Evolutionary conservation across 2,888 invertebrate genomes (phyloP).

Genomic region (Watsonalla binaria): DNA sequence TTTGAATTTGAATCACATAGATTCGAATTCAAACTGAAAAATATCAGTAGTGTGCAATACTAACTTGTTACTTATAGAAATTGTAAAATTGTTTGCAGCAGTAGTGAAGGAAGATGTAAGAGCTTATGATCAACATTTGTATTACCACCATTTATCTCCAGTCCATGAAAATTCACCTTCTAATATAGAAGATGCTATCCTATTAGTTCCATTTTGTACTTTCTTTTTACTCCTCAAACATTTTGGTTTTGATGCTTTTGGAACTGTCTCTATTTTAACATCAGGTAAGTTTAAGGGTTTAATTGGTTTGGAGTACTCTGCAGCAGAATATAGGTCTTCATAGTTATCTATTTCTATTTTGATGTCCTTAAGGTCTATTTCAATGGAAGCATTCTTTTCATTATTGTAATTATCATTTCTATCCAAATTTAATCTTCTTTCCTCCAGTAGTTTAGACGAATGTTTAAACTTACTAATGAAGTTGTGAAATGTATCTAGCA

Average conservation of each 20-base stretch:
- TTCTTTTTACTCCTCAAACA: conserved; percentile 9
- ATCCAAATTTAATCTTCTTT: conserved; percentile 45
- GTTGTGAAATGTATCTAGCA: conserved; percentile 38
- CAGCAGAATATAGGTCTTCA: conserved; percentile 19
- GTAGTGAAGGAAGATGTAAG: conserved; percentile 7
- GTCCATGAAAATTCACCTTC: conserved; percentile 65
- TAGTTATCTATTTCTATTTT: conserved; percentile 33
- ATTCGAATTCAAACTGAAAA: too few species aligned
- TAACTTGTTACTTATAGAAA: neutral
- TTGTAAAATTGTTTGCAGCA: conserved; percentile 1
- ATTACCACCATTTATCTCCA: conserved; percentile 69
- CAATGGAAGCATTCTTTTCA: conserved; percentile 15
- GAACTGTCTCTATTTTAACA: conserved; percentile 17
- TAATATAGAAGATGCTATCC: conserved; percentile 57
- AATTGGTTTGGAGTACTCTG: conserved; percentile 20
- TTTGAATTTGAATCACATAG: too few species aligned
- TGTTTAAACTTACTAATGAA: conserved; percentile 57
- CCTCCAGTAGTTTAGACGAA: conserved; percentile 43
- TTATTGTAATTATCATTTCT: conserved; percentile 2
- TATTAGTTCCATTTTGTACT: conserved; percentile 32
- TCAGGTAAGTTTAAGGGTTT: conserved; percentile 28
- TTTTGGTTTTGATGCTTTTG: conserved; percentile 4
- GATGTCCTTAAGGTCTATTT: conserved; percentile 29
- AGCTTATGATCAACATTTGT: conserved; percentile 6
- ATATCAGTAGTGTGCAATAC: too few species aligned